Base-by-base conservation (phyloP, 2,888 invertebrate species). In the Proisotoma minuta region DNA sequence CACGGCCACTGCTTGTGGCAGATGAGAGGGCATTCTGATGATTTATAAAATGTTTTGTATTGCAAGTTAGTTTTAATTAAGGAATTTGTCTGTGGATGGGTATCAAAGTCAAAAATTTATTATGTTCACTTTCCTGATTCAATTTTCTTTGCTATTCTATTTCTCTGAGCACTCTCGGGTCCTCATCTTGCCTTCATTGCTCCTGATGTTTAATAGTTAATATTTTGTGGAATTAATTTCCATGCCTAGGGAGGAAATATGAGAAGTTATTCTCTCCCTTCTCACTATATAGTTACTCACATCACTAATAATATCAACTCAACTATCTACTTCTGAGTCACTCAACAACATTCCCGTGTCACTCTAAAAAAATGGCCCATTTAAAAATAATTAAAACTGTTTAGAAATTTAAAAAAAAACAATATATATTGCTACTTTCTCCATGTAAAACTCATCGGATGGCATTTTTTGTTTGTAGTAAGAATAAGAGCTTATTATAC, bases 161-260 rank as follows among this genome's bases (percentile, higher is more conserved):
- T 66, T 65, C 62, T 49, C 51, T 20, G 47, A 43, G 51, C 47
- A 64, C 60, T 57, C 39, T 50, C 53, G 47, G 57, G 40, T 18
- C 26, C 56, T 56, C 56, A 47, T 24, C 49, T 47, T 43, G 43
- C 34, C 50, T 51, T 26, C 24, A 50, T 27, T 52, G 26, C 29
- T 51, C 59, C 63, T 73, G 62, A 66, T 70, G 64, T 70, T 70
- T 72, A 74, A 74, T 74, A 74, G 73, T 74, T 75, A 73, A 74
- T 75, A 75, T 75, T 75, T 75, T 74, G 73, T 72, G 71, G 75
- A 75, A 75, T 75, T 75, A 75, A 73, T 75, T 75, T 73, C 69
- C 70, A 68, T 72, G 73, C 70, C 74, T 71, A 64, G 71, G 72
- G 63, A 71, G 71, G 73, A 74, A 74, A 75, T 72, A 72, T 74